Base-by-base conservation (phyloP, 1,140 invertebrate genomes). In the Drosophila nigromelanica region DNA sequence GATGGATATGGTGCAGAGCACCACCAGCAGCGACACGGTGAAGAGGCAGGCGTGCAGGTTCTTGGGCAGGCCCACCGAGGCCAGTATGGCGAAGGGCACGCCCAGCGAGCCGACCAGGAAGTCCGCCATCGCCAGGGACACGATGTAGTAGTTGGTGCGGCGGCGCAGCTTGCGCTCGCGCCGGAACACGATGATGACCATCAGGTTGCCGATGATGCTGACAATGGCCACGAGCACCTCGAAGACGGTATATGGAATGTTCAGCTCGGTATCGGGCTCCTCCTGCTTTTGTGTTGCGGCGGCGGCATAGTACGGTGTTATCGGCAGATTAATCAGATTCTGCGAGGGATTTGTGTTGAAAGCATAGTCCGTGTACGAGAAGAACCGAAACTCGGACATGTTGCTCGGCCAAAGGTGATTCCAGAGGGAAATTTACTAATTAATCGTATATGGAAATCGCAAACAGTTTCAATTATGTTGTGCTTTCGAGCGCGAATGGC, bases 1-100 rank as follows among this genome's bases (percentile, higher is more conserved):
- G 71, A 98, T 98, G 76, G 97, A 98, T 76, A 97, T 97, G 35
- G 97, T 98, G 85, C 97, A 98, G 24, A 98, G 93, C 42, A 98
- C 96, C 59, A 98, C 94, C 66, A 98, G 93, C 35, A 98, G 92
- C 0, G 97, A 98, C 5, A 97, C 94, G n/a, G 97, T 97, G 90
- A 97, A 97, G 30, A 98, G 92, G 91, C 97, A 98, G 11, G 95
- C 95, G 91, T 97, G 94, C 3, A 97, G 93, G 89, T 97, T 95
- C 30, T 92, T 94, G 1, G 97, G 97, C 24, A 97, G 90, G 1
- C 96, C 96, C 12, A 96, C 92, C 33, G 93, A 95, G 7, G 91
- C 90, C 78, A 98, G 85, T 54, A 98, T 95, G 1, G 97, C 97
- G 74, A 97, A 97, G 0, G 97, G 97, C 42, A 98, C 96, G 1